Conservation (phyloP, 2,888 invertebrate genomes). For the Sisyra nigra region DNA sequence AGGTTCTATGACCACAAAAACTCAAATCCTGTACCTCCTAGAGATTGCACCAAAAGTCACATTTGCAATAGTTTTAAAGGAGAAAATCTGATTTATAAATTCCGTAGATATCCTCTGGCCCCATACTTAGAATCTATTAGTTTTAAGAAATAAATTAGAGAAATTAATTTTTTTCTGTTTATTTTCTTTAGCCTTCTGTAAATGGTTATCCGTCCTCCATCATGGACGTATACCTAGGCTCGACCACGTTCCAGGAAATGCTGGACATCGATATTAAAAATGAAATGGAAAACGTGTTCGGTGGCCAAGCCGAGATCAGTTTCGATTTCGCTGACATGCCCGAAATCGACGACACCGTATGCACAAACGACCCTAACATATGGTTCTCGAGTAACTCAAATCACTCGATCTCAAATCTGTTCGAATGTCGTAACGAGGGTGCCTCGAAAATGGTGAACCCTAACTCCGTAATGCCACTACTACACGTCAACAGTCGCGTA, state of each 20-base stretch:
- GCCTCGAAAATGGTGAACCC: conserved; percentile 78
- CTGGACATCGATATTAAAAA: conserved; percentile 78
- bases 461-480: conserved; percentile 73
- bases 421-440: conserved; percentile 53
- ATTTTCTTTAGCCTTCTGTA: conserved; percentile 10
- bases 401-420: conserved; percentile 45
- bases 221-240: conserved; percentile 36
- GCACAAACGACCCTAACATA: conserved; percentile 36
- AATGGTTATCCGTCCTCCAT: conserved; percentile 22
- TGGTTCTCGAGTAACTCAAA: conserved; percentile 30
- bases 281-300: conserved; percentile 66
- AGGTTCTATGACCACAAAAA: no score
- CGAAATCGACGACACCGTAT: conserved; percentile 44
- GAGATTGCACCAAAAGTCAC: no score
- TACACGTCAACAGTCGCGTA: conserved; percentile 27
- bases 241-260: conserved; percentile 66
- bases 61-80: no score
- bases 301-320: conserved; percentile 48
- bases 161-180: conserved; percentile 1
- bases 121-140: no score
- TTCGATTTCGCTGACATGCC: conserved; percentile 45
- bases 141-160: no score
- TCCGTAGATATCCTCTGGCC: no score
- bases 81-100: no score
- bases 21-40: no score